Evolutionary conservation across 2,797 vertebrate species (phyloP).

Genomic region (Sciurus vulgaris): DNA sequence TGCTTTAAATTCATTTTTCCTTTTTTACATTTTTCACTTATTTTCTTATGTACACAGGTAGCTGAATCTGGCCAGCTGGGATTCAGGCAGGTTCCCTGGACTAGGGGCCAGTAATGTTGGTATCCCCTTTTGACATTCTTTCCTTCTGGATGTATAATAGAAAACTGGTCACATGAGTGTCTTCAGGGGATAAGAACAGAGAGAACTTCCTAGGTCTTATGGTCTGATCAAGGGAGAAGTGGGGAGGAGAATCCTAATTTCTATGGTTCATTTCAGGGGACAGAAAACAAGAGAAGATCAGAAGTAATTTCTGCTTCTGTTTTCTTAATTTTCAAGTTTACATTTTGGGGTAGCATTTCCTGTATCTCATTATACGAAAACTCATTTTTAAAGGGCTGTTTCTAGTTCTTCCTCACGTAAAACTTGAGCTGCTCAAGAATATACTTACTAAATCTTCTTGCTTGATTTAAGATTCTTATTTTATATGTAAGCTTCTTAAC

Average conservation of each 20-base stretch:
- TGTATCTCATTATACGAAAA: not conserved
- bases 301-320: not conserved
- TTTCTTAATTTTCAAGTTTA: not conserved
- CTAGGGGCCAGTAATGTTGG: not conserved
- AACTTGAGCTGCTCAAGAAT: not conserved
- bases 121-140: not conserved
- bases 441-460: not conserved
- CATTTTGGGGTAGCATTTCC: not conserved
- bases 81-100: no score
- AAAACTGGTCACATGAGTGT: not conserved
- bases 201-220: not conserved
- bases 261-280: not conserved
- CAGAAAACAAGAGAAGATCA: not conserved
- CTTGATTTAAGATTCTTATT: constrained; percentile 25
- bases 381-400: not conserved
- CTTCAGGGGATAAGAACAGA: not conserved
- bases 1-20: no score
- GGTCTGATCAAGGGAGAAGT: not conserved
- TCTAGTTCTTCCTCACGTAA: not conserved
- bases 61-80: no score
- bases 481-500: not conserved
- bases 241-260: not conserved
- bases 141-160: not conserved
- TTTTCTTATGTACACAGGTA: no score
- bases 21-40: no score